Evolutionary conservation across 1,140 invertebrate species (phyloP), one percentile per base, ranked within the genome.

Genomic region (Helicoverpa armigera): DNA sequence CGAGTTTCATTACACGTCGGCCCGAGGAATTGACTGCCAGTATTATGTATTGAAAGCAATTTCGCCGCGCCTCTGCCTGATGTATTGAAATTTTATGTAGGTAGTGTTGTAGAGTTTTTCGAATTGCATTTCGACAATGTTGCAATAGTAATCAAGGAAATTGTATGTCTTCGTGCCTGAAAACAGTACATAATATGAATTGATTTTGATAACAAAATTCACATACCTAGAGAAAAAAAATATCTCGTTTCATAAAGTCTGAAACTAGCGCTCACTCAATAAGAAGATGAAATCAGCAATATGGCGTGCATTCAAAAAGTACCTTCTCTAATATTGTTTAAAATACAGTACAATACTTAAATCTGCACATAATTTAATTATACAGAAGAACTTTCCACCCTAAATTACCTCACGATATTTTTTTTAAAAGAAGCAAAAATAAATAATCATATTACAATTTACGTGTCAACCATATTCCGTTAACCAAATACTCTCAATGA

Each of bases 1-100:
- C 72, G 23, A 58, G n/a, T 74, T 74, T 74, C 72, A 74, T 74
- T 74, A 74, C 54, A 73, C n/a, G 53, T 58, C 72, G 54, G 69
- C 12, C 69, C 48, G 48, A 54, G 69, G 13, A 72, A 72, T 72
- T 72, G 50, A 72, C 69, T 72, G 69, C 69, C 50, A 54, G 69
- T 54, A 70, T 70, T 70, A 70, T 53, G 67, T 70, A 72, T 72
- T 51, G 69, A n/a, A 72, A 54, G 69, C 69, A 72, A 72, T 72
- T 72, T 72, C 23, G 69, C 63, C 35, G 10, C 35, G 63, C 69
- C 69, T 31, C 18, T 72, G 10, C 23, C 69, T 72, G 69, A 72
- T 23, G 50, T 72, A 72, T 72, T 72, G 69, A 72, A 72, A 72
- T 72, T 72, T 72, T 72, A 72, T 72, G 50, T 54, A 35, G 9